Conservation (phyloP, 1,140 invertebrate species). For the Drosophila gunungcola region DNA sequence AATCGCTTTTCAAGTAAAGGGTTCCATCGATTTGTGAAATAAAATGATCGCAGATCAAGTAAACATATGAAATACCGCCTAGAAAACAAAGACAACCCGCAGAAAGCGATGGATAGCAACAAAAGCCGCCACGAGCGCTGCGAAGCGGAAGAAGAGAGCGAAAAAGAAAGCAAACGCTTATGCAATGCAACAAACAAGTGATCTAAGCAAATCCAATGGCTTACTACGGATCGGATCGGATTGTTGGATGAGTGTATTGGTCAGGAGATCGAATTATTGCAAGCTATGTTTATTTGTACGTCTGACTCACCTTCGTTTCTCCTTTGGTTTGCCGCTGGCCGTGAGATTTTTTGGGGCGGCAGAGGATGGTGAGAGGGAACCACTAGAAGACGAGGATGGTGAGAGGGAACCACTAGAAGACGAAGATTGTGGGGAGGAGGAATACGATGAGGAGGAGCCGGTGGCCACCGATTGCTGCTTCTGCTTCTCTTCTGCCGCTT, state of each 20-base stretch:
- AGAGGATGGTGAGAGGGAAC: constrained; percentile 1
- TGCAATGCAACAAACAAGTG: constrained; percentile 59
- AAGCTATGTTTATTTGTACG: neutral
- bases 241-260: constrained; percentile 1
- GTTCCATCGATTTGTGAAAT: neutral
- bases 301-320: constrained; percentile 77
- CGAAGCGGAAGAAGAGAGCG: constrained; percentile 40
- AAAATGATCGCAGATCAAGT: neutral
- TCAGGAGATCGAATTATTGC: neutral
- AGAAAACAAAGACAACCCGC: neutral
- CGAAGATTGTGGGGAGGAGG: constrained; percentile 13
- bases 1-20: neutral
- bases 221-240: neutral
- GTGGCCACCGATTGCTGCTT: constrained; percentile 38
- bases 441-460: neutral
- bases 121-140: constrained; percentile 24
- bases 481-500: constrained; percentile 69
- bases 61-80: neutral
- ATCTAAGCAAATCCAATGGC: constrained; percentile 48
- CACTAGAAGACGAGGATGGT: constrained; percentile 4
- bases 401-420: neutral
- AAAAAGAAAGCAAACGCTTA: constrained; percentile 78
- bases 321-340: constrained; percentile 79
- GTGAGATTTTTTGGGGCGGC: constrained; percentile 41
- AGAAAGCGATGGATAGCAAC: constrained; percentile 24